phyloP scores from a whole-genome alignment of 2,888 invertebrate genomes.

The Ichneumoninae sp. region DNA sequence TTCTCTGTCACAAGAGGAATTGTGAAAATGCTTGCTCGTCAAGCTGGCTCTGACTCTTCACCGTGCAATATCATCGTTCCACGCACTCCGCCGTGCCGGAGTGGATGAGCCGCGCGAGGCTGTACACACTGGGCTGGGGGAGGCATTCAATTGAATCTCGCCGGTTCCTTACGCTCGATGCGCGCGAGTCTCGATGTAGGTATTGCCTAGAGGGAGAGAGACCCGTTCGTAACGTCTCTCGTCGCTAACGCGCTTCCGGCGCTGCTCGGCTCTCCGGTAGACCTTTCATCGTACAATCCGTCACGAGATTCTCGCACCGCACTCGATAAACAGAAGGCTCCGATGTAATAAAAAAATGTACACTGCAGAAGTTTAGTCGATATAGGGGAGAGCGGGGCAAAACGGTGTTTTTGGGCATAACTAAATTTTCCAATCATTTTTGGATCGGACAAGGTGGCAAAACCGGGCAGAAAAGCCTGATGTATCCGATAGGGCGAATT shows the following conservation, averaged over 20 bases:
- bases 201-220: conserved; percentile 6
- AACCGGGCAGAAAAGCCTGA: too few relatives aligned
- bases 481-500: too few relatives aligned
- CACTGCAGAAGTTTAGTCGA: background rate
- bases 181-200: conserved; percentile 23
- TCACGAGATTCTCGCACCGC: conserved; percentile 17
- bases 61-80: conserved; percentile 51
- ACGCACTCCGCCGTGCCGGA: conserved; percentile 12
- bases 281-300: conserved; percentile 32
- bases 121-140: background rate
- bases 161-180: conserved; percentile 52
- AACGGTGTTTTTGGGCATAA: too few relatives aligned
- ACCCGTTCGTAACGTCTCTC: conserved; percentile 11
- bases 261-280: conserved; percentile 15
- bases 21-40: conserved; percentile 47
- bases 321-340: conserved; percentile 5
- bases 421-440: too few relatives aligned
- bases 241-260: background rate
- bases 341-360: conserved; percentile 3
- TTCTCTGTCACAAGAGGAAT: conserved; percentile 21
- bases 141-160: conserved; percentile 54
- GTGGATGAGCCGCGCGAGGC: conserved; percentile 6
- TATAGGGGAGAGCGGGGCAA: too few relatives aligned
- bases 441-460: too few relatives aligned
- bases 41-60: conserved; percentile 40